Base-by-base conservation (phyloP, 2,113 vertebrate species). In the Rhadina sibilatrix region DNA sequence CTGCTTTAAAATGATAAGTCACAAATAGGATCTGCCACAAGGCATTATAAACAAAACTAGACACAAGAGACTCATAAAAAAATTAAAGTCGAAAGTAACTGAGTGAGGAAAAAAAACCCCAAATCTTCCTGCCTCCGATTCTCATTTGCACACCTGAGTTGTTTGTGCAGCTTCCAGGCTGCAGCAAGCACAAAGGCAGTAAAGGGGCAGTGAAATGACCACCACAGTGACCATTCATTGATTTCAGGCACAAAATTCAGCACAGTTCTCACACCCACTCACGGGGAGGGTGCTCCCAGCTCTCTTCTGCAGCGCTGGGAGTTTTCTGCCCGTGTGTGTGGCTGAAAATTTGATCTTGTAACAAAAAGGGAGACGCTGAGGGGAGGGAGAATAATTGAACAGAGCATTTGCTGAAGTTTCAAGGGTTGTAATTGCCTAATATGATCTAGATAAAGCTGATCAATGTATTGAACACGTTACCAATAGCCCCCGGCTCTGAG, bases 1-100 rank as follows among this genome's bases (percentile, higher is more conserved):
- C 94, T 96, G 93, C 96, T 97, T 97, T 97, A 97, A 96, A 96
- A 96, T 96, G 92, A 82, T 94, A 96, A 96, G 96, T 97, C 96
- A 95, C 96, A 96, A 97, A 96, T 97, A 96, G 95, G 95, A 97
- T 96, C 95, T 97, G 96, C 95, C 95, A 97, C 84, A 85, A 96
- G 93, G 95, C 95, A 95, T 96, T 95, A 96, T 97, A 97, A 96
- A 96, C 94, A 96, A 95, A 97, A 97, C 82, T 93, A 96, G 93
- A 91, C 95, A 74, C 95, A 88, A 61, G 95, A 95, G 95, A 94
- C 87, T 96, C 90, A 40, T 96, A 90, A 95, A 96, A 97, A 97
- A 97, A 97, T 96, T 97, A 95, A 90, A 95, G 61, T 78, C 57
- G 92, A 79, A 94, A 87, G 72, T 89, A 94, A 93, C 46, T 74